Evolutionary conservation across 2,113 vertebrate genomes (phyloP).

Genomic region (Tetrao urogallus): DNA sequence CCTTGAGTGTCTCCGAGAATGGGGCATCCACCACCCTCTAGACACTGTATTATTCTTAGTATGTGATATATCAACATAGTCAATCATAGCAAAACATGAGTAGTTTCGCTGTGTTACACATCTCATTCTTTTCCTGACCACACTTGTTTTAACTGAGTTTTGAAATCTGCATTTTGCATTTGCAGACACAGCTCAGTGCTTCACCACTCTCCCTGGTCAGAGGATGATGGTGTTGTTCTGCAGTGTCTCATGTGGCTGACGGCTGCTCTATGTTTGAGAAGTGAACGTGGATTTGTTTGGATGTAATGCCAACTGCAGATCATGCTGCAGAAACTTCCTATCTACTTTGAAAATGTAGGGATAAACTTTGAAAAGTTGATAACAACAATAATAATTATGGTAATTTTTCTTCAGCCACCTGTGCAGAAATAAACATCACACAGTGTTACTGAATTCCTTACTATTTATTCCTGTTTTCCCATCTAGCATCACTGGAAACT

Average conservation of each 20-base stretch:
- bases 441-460: not conserved
- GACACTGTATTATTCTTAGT: not conserved
- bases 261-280: not conserved
- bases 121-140: not conserved
- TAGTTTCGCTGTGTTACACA: not conserved
- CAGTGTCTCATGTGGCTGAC: not conserved
- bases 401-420: slow-evolving; percentile 19
- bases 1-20: no score
- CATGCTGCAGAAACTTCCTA: not conserved
- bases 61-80: not conserved
- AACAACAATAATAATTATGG: slow-evolving; percentile 14
- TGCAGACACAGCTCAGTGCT: not conserved
- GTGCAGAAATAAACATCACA: not conserved
- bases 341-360: not conserved
- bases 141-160: not conserved
- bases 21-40: no score
- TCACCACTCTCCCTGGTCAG: not conserved
- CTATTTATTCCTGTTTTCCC: not conserved
- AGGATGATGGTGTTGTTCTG: not conserved
- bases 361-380: not conserved
- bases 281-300: not conserved
- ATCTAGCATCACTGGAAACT: not conserved
- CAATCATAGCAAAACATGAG: not conserved
- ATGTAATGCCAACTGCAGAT: not conserved
- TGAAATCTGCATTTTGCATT: not conserved